Conservation (phyloP, 2,888 invertebrate genomes). For the Nomada ferruginata region DNA sequence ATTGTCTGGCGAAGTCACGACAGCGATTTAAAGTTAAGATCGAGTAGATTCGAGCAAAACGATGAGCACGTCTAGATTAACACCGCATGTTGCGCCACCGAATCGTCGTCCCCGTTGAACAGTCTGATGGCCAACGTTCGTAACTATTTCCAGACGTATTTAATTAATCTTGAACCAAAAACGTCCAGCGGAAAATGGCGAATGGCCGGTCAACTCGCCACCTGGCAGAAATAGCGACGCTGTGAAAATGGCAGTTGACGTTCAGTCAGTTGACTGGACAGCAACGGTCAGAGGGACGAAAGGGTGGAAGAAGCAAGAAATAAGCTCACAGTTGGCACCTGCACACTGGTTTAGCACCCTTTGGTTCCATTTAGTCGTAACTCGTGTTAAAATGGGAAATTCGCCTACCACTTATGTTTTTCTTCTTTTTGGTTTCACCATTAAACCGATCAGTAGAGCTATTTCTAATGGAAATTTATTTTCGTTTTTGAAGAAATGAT, state of each 20-base stretch:
- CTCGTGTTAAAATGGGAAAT: not conserved
- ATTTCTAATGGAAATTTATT: too few species aligned
- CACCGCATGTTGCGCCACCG: conserved; percentile 68
- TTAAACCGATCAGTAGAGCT: too few species aligned
- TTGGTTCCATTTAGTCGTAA: conserved; percentile 17
- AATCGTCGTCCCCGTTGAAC: conserved; percentile 48
- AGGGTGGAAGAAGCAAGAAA: conserved; percentile 66
- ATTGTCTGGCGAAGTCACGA: conserved; percentile 31
- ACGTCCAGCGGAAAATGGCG: conserved; percentile 77
- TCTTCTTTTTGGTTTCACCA: not conserved
- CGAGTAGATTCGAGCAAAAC: conserved; percentile 38
- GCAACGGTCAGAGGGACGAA: conserved; percentile 31
- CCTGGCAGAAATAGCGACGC: conserved; percentile 81
- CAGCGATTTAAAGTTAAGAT: conserved; percentile 45
- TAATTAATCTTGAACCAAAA: conserved; percentile 82
- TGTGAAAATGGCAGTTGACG: conserved; percentile 59
- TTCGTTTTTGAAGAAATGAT: too few species aligned
- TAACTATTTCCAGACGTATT: conserved; percentile 80
- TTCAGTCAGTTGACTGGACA: conserved; percentile 49
- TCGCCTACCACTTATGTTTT: not conserved
- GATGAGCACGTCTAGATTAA: conserved; percentile 65
- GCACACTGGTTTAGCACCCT: conserved; percentile 45
- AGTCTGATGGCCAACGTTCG: conserved; percentile 27
- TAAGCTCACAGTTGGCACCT: conserved; percentile 74
- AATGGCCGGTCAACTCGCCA: conserved; percentile 62